Base-by-base conservation (phyloP, 2,797 vertebrate genomes). In the Sebastiscus tertius region DNA sequence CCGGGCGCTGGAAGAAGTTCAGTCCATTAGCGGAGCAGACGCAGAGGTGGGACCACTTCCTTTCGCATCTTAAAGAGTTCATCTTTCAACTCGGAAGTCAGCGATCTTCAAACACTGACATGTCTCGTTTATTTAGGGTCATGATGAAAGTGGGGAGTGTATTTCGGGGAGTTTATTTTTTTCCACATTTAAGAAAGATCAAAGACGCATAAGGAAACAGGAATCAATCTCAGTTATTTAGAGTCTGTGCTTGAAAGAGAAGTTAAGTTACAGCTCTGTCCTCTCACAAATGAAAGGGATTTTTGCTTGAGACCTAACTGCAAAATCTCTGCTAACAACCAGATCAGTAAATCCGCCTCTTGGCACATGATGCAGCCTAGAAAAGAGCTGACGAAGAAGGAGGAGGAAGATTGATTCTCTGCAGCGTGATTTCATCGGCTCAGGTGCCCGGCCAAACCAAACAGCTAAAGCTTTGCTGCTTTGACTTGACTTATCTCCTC, bases 381-480 rank as follows among this genome's bases (percentile, higher is more conserved):
- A 73, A 62, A 72, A 82, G 74, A 77, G 78, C 60, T 72, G 84
- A 87, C 82, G 14, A 78, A 84, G 77, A 73, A 85, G 79, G 42
- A 79, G 87, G 77, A 84, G 60, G 86, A 80, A 77, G 87, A 91
- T 49, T 83, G 81, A 89, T 84, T 84, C 81, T 82, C 79, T 79
- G 67, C 84, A 72, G 85, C 70, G 68, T 86, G 89, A 90, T 88
- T 92, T 91, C 84, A 91, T 92, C 75, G 60, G 74, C 73, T 93
- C 79, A 89, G 87, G 91, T 93, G 88, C 74, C 56, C 1, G 54
- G 92, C 91, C 93, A 93, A 93, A 83, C 27, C 86, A 93, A 93
- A 93, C 89, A 91, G 78, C 74, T 81, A 56, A 46, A 69, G 85
- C 84, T 82, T 36, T 72, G 49, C 69, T 31, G 68, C 81, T 73